A percentile compares a stretch with the other conserved stretches of the same genome.
Evolutionary conservation across 2,888 invertebrate species (phyloP).

Genomic region (Phengaris alcon): DNA sequence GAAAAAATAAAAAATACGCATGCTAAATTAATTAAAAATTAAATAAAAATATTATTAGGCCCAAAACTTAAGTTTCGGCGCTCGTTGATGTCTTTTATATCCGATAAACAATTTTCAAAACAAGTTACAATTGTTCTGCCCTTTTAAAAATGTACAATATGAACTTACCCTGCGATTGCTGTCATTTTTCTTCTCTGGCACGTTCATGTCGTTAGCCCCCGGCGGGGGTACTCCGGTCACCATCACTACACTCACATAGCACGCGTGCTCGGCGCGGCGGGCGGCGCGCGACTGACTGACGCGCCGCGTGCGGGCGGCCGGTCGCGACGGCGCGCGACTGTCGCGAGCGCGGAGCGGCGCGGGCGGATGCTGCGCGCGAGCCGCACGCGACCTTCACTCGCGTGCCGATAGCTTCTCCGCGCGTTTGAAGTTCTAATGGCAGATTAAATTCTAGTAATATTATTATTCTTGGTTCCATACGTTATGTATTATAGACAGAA

Average conservation of each 20-base stretch:
- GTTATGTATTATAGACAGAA: not conserved
- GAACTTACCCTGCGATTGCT: constrained; percentile 70
- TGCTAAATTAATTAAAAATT: not conserved
- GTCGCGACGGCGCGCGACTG: constrained; percentile 38
- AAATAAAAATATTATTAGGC: not conserved
- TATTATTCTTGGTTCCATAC: not conserved
- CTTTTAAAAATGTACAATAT: not conserved
- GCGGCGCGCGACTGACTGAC: constrained; percentile 40
- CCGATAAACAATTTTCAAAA: not conserved
- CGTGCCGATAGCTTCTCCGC: not conserved
- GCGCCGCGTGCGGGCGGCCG: constrained; percentile 42
- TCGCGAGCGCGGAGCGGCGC: constrained; percentile 30
- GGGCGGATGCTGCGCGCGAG: not conserved
- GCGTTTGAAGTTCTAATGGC: no score
- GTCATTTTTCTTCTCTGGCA: constrained; percentile 51
- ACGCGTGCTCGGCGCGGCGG: constrained; percentile 52
- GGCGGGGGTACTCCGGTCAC: constrained; percentile 61
- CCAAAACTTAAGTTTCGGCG: not conserved
- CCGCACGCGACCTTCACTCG: not conserved
- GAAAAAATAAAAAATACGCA: not conserved
- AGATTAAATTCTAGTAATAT: not conserved
- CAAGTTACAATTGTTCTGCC: not conserved
- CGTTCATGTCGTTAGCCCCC: constrained; percentile 58
- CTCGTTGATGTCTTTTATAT: constrained; percentile 11
- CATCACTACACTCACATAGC: constrained; percentile 51